Conservation (phyloP, 2,888 invertebrate genomes). For the Villa cingulata region DNA sequence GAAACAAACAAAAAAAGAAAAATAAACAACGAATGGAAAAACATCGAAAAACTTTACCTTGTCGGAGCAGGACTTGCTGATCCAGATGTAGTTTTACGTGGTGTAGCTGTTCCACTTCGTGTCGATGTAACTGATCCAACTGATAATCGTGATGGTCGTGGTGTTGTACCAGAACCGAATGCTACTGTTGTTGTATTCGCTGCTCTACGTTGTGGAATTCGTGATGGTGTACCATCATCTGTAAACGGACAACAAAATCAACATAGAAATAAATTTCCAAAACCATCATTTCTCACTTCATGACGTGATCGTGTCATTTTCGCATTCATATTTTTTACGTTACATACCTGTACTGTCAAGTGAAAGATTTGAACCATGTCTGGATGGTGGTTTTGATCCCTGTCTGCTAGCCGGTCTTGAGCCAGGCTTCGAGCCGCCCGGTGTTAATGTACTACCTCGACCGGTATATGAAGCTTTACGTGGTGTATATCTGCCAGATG, state of each 20-base stretch:
- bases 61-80: conserved; percentile 61
- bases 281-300: background rate
- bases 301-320: too few species aligned
- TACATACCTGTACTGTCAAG: conserved; percentile 71
- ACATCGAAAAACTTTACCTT: too few species aligned
- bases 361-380: conserved; percentile 84
- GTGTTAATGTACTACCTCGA: conserved; percentile 51
- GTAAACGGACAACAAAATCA: background rate
- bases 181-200: conserved; percentile 44
- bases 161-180: conserved; percentile 41
- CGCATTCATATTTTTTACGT: background rate
- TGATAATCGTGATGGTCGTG: conserved; percentile 40
- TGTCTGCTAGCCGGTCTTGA: conserved; percentile 75
- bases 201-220: conserved; percentile 63
- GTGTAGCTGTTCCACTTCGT: conserved; percentile 43
- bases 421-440: conserved; percentile 68
- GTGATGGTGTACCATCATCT: conserved; percentile 63
- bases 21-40: too few species aligned
- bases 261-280: background rate
- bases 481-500: conserved; percentile 48
- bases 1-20: background rate
- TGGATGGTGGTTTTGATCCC: conserved; percentile 83
- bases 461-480: conserved; percentile 47
- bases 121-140: conserved; percentile 47
- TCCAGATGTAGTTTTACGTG: conserved; percentile 61